Evolutionary conservation across 2,888 invertebrate genomes (phyloP).

Genomic region (Euspilapteryx auroguttella): DNA sequence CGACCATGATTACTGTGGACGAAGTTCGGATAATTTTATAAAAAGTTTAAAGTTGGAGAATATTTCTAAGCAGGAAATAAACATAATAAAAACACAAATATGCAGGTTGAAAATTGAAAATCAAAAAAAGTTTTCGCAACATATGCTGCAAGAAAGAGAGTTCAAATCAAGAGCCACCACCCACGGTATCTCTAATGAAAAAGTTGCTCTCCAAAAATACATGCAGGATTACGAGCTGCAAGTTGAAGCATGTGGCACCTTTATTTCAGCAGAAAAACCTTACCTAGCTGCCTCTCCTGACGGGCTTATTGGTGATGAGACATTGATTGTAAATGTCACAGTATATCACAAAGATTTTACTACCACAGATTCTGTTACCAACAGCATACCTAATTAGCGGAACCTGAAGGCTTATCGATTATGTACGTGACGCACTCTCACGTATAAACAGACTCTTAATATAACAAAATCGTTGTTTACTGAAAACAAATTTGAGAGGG

Average conservation of each 20-base stretch:
- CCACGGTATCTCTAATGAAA: constrained; percentile 1
- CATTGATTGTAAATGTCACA: constrained; percentile 3
- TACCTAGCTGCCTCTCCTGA: constrained; percentile 5
- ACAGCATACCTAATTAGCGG: no score
- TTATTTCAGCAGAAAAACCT: constrained; percentile 2
- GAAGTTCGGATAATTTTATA: no score
- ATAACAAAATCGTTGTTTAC: not conserved
- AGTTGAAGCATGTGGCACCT: constrained; percentile 4
- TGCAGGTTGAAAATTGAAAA: no score
- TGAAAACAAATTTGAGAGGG: not conserved
- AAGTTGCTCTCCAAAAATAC: constrained; percentile 1
- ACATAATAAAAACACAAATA: no score
- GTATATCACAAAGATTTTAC: no score
- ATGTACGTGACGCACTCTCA: no score
- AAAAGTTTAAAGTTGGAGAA: no score
- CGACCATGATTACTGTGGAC: no score
- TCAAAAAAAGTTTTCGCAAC: not conserved
- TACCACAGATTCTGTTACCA: no score
- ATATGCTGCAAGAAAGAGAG: not conserved
- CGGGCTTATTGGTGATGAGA: constrained; percentile 4
- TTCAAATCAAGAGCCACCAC: not conserved
- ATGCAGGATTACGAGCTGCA: not conserved
- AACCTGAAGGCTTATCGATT: no score
- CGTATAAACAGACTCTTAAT: not conserved
- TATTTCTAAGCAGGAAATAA: no score